Evolutionary conservation across 2,113 vertebrate genomes (phyloP).

Genomic region (Ciconia maguari): DNA sequence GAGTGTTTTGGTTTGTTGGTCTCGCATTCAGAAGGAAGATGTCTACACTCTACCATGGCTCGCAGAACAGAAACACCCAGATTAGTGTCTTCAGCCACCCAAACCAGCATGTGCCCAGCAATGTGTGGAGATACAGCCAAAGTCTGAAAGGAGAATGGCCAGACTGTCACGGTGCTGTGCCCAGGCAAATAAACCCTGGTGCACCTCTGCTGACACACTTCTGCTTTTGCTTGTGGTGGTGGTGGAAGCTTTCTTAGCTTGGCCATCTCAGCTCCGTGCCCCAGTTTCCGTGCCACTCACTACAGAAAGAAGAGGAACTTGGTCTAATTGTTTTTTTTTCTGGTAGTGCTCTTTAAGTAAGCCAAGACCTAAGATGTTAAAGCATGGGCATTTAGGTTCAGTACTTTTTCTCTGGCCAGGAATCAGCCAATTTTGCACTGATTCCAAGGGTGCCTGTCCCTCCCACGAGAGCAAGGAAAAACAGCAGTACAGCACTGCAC

Average conservation of each 20-base stretch:
- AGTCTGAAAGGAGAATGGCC: not conserved
- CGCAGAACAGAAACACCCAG: not conserved
- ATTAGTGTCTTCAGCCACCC: not conserved
- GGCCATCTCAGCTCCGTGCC: not conserved
- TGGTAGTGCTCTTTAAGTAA: not conserved
- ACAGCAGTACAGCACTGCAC: not conserved
- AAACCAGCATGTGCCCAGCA: no score
- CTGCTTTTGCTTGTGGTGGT: not conserved
- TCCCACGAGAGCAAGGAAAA: not conserved
- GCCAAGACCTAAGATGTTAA: not conserved
- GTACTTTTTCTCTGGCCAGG: not conserved
- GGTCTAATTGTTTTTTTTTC: not conserved
- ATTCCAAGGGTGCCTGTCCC: not conserved
- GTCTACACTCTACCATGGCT: not conserved
- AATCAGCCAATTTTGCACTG: not conserved
- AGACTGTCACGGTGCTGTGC: not conserved
- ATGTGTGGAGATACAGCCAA: accelerated
- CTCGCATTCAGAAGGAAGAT: not conserved
- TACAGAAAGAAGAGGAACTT: not conserved
- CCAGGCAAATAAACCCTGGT: not conserved
- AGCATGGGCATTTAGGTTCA: not conserved
- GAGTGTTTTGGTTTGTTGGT: not conserved
- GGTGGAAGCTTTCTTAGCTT: not conserved
- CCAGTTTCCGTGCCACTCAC: accelerated
- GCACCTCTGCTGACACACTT: not conserved